phyloP scores from a whole-genome alignment of 2,888 invertebrate species.

The Pristionchus fissidentatus region DNA sequence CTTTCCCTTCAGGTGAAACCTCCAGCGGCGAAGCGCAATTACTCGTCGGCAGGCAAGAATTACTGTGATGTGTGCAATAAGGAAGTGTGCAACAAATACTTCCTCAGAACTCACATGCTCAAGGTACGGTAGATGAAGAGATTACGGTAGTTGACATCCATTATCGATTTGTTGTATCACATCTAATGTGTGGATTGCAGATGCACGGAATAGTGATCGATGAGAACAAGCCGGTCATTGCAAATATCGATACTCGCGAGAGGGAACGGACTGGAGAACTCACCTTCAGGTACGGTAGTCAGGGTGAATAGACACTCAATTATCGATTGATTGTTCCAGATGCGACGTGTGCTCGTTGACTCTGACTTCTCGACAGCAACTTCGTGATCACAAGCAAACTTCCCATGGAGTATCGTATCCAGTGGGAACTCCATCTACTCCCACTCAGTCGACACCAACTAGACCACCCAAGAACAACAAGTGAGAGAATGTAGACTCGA shows the following conservation, averaged over 20 bases:
- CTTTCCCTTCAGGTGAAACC: constrained; percentile 51
- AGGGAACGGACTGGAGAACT: constrained; percentile 70
- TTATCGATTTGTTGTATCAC: background rate
- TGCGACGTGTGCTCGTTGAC: constrained; percentile 98
- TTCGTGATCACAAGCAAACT: constrained; percentile 96
- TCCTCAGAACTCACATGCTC: constrained; percentile 92
- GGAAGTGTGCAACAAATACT: constrained; percentile 98
- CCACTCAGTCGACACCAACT: constrained; percentile 54
- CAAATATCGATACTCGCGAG: constrained; percentile 75
- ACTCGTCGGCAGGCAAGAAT: constrained; percentile 74
- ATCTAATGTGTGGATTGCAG: constrained; percentile 84
- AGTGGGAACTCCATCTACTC: constrained; percentile 42
- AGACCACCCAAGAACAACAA: constrained; percentile 1
- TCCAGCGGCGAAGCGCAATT: constrained; percentile 66
- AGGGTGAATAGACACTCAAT: background rate
- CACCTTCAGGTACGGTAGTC: constrained; percentile 63
- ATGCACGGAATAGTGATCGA: constrained; percentile 83
- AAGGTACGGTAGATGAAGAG: constrained; percentile 53
- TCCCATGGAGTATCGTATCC: constrained; percentile 87
- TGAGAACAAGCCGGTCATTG: constrained; percentile 76
- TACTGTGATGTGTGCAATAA: constrained; percentile 76
- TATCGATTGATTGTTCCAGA: constrained; percentile 79
- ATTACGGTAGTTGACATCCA: background rate
- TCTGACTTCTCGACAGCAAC: constrained; percentile 95
- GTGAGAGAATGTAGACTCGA: background rate